Evolutionary conservation across 2,113 vertebrate species (phyloP).

Genomic region (Malurus cyaneus): DNA sequence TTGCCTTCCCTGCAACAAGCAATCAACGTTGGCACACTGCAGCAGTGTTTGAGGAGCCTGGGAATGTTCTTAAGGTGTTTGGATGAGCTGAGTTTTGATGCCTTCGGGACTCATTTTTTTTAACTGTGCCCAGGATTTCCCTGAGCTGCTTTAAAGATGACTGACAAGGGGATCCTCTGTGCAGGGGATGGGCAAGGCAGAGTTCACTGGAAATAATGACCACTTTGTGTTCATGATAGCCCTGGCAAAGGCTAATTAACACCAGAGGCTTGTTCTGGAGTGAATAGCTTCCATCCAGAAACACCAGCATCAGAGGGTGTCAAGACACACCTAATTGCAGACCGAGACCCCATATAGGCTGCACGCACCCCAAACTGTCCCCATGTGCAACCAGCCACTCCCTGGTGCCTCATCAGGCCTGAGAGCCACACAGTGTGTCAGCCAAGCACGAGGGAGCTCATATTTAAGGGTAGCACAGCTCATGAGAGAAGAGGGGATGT

Average conservation of each 20-base stretch:
- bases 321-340: fast-evolving
- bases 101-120: neutral
- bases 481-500: fast-evolving
- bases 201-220: neutral
- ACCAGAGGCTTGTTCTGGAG: neutral
- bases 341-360: fast-evolving
- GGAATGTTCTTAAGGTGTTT: neutral
- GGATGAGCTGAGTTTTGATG: neutral
- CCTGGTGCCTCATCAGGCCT: neutral
- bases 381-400: fast-evolving
- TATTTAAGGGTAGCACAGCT: neutral
- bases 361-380: fast-evolving
- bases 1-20: neutral
- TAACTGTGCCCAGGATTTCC: neutral
- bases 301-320: neutral
- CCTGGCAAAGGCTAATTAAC: neutral
- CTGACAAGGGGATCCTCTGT: neutral
- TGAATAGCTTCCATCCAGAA: neutral
- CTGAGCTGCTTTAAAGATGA: neutral
- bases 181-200: neutral
- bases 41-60: neutral
- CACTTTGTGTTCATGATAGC: neutral
- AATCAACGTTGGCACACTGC: neutral
- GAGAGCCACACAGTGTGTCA: neutral
- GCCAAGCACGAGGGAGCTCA: fast-evolving